Evolutionary conservation across 2,888 invertebrate genomes (phyloP), one percentile per base, ranked within the genome.

Genomic region (Sisyra terminalis): DNA sequence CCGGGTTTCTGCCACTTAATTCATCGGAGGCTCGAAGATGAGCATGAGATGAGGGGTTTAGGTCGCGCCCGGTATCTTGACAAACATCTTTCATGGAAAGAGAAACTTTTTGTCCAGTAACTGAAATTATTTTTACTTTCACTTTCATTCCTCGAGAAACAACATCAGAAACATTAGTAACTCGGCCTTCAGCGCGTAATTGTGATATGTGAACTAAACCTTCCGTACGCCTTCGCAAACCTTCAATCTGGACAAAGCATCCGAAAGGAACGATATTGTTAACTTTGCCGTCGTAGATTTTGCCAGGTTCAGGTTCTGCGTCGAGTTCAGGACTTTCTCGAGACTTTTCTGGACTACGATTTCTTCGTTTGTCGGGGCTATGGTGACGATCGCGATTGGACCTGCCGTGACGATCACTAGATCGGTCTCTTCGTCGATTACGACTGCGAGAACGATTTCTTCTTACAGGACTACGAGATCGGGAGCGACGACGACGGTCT

Each of bases 1-100:
- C 96, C 0, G 96, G 96, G 66, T 97, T 97, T 35, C 94, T 73
- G 41, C 84, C 77, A 50, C 71, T 73, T 47, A 78, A 74, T 53
- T 81, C 81, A 42, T 75, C 69, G 38, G 67, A 69, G 15, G 65
- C 67, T 49, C 74, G 70, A 34, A 70, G 57, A 48, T 76, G 71
- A 7, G 75, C 70, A 54, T 81, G 75, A 4, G 78, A 78, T 1
- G 75, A 64, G 0, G 96, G 96, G 65, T 97, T 96, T 41, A 98
- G 65, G 67, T 99, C 98, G 56, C 80, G 81, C 0, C 98, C 98
- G 1, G 83, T 84, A 14, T 78, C 76, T 62, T 99, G 98, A 58
- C 97, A 90, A 0, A 96, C 98, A 64, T 99, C 96, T 65, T 94
- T 96, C 83, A 97, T 92, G 0, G 90, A 90, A 2, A 97, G 68